Evolutionary conservation across 2,797 vertebrate genomes (phyloP).

Genomic region (Australoheros facetus): DNA sequence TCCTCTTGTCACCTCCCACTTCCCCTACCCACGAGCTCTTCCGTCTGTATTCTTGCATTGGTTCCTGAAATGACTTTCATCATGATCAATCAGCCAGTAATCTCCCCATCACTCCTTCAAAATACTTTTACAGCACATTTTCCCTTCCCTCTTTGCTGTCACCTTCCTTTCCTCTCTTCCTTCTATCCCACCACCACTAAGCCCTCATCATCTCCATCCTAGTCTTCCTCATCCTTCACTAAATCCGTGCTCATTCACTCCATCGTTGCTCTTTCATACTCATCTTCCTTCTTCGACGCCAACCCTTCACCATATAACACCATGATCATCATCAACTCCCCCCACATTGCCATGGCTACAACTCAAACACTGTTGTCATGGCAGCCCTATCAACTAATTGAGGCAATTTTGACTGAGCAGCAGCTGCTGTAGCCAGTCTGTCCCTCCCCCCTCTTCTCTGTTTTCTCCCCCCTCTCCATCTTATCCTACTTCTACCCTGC

Average conservation of each 20-base stretch:
- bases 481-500: slow-evolving; percentile 15
- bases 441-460: slow-evolving; percentile 23
- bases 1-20: slow-evolving; percentile 1
- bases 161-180: neutral
- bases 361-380: slow-evolving; percentile 67
- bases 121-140: neutral
- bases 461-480: slow-evolving; percentile 33
- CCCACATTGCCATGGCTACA: slow-evolving; percentile 63
- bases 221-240: neutral
- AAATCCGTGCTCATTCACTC: neutral
- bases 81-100: slow-evolving; percentile 36
- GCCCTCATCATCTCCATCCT: slow-evolving; percentile 17
- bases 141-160: neutral
- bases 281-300: neutral
- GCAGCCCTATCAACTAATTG: slow-evolving; percentile 77
- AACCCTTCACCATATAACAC: slow-evolving; percentile 12
- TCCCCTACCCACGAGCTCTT: neutral
- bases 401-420: slow-evolving; percentile 74
- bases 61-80: slow-evolving; percentile 25
- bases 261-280: neutral
- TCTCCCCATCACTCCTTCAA: slow-evolving; percentile 8
- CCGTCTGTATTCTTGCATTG: neutral
- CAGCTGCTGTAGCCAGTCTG: slow-evolving; percentile 52
- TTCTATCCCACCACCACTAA: neutral
- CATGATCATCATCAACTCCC: slow-evolving; percentile 27